phyloP scores from a whole-genome alignment of 2,888 invertebrate genomes.

The Ormyrus rosae region DNA sequence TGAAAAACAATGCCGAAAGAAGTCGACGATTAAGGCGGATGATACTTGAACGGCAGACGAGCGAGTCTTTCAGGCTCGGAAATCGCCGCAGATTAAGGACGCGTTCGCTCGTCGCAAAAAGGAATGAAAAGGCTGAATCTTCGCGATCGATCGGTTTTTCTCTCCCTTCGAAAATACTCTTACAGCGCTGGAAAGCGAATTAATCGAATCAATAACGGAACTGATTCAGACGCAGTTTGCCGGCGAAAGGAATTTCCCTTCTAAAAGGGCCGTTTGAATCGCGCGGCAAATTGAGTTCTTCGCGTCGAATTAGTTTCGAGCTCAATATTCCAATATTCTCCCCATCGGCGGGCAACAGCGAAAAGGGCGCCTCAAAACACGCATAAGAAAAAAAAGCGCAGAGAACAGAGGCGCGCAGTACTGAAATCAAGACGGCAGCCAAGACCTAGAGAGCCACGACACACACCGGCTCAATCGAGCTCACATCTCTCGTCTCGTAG shows the following conservation, averaged over 20 bases:
- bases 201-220: too few species aligned
- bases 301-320: too few species aligned
- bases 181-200: background rate
- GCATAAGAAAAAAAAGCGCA: too few species aligned
- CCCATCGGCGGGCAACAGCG: too few species aligned
- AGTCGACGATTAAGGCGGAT: slow-evolving; percentile 16
- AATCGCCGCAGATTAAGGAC: slow-evolving; percentile 28
- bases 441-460: background rate
- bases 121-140: background rate
- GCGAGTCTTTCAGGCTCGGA: background rate
- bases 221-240: too few species aligned
- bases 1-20: slow-evolving; percentile 7
- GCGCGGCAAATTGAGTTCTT: too few species aligned
- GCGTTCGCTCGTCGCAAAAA: slow-evolving; percentile 2
- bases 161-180: background rate
- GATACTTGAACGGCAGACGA: slow-evolving; percentile 7
- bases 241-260: too few species aligned
- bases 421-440: background rate
- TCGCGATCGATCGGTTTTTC: slow-evolving; percentile 1
- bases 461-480: background rate
- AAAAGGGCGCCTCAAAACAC: too few species aligned
- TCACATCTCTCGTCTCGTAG: background rate
- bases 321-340: too few species aligned
- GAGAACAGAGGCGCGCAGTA: too few species aligned
- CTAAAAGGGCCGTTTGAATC: too few species aligned